Conservation (phyloP, 2,888 invertebrate species). For the Mamestra brassicae region DNA sequence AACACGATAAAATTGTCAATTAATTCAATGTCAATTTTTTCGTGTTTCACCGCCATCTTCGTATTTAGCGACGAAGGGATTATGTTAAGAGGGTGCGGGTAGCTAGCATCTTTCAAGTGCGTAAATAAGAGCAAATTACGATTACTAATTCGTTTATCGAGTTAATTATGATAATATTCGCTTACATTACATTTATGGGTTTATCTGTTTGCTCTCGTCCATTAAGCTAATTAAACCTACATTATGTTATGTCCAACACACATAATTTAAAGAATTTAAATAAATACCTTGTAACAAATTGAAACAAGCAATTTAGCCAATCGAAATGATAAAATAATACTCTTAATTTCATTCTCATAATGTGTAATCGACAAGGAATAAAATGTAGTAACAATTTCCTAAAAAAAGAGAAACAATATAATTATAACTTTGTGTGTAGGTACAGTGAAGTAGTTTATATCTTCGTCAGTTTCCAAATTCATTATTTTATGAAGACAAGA, state of each 20-base stretch:
- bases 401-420: constrained; percentile 25
- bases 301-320: constrained; percentile 11
- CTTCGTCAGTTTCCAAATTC: background rate
- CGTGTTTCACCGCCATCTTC: too few species aligned
- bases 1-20: too few species aligned
- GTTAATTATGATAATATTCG: constrained; percentile 1
- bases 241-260: background rate
- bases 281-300: constrained; percentile 30
- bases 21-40: too few species aligned
- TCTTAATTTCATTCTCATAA: constrained; percentile 14
- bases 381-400: constrained; percentile 30
- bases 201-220: background rate
- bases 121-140: background rate
- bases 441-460: background rate
- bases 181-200: background rate
- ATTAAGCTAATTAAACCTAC: constrained; percentile 17
- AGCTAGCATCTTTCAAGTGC: too few species aligned
- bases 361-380: constrained; percentile 26
- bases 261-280: constrained; percentile 25
- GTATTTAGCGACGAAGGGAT: too few species aligned
- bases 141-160: background rate
- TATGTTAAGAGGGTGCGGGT: too few species aligned
- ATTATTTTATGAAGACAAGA: background rate
- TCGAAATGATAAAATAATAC: constrained; percentile 29
- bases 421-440: constrained; percentile 11